Percentiles rank a stretch among this genome's conserved stretches.
phyloP scores from a whole-genome alignment of 1,140 invertebrate species.

The Drosophila jambulina region DNA sequence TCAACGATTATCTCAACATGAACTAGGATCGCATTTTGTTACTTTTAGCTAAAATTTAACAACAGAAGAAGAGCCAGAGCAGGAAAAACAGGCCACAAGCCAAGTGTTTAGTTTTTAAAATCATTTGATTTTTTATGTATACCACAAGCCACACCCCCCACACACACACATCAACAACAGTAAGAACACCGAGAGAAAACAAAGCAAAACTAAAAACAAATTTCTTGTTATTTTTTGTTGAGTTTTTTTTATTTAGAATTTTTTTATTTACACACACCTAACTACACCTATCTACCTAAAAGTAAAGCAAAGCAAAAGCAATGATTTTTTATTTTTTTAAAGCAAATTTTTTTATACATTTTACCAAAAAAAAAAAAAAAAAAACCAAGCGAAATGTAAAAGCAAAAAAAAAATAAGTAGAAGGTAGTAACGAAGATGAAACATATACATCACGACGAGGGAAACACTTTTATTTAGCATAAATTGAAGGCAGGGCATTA shows the following conservation, averaged over 20 bases:
- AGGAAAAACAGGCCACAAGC: constrained; percentile 4
- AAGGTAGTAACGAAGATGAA: constrained; percentile 11
- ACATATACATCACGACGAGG: constrained; percentile 52
- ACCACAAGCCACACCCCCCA: neutral
- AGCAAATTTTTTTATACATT: constrained; percentile 54
- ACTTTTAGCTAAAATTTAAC: constrained; percentile 64
- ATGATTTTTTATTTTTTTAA: constrained; percentile 72
- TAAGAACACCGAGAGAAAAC: constrained; percentile 48
- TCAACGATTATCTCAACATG: constrained; percentile 88
- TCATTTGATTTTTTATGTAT: constrained; percentile 39
- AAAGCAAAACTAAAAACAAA: constrained; percentile 60
- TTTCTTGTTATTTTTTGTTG: constrained; percentile 75
- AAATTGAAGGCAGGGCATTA: constrained; percentile 76
- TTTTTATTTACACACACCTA: constrained; percentile 37
- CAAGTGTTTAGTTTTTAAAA: constrained; percentile 44
- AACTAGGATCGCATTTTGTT: constrained; percentile 83
- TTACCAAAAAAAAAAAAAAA: constrained; percentile 53
- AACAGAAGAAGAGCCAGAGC: constrained; percentile 26
- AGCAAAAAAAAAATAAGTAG: constrained; percentile 36
- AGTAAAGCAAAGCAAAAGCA: constrained; percentile 36
- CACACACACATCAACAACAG: constrained; percentile 20
- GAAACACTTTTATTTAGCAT: constrained; percentile 57
- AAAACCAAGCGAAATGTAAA: constrained; percentile 36
- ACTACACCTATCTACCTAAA: constrained; percentile 12
- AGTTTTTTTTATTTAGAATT: constrained; percentile 56